phyloP scores from a whole-genome alignment of 2,888 invertebrate species.

The Leucoptera coffeella region DNA sequence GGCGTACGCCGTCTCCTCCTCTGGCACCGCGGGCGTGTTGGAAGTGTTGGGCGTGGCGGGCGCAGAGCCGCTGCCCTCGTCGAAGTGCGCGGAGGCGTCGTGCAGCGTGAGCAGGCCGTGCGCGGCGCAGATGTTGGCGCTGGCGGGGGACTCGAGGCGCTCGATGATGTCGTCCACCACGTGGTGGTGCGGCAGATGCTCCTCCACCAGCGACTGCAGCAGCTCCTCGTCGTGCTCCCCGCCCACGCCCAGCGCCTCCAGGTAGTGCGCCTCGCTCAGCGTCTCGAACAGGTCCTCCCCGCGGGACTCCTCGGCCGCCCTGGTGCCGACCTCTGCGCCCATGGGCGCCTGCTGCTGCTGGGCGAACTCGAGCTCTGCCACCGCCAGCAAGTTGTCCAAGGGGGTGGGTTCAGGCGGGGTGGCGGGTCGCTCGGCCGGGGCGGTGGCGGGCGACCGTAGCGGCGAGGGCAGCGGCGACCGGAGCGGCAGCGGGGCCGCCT shows the following conservation, averaged over 20 bases:
- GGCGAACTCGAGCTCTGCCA: slow-evolving; percentile 59
- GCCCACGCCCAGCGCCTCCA: slow-evolving; percentile 29
- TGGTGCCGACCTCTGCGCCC: slow-evolving; percentile 13
- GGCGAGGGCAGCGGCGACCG: slow-evolving; percentile 28
- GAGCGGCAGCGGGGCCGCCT: slow-evolving; percentile 12
- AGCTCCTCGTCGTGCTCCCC: slow-evolving; percentile 48
- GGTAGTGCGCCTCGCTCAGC: slow-evolving; percentile 40
- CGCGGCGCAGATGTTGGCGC: slow-evolving; percentile 34
- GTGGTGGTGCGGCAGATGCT: slow-evolving; percentile 33
- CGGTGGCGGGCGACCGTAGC: slow-evolving; percentile 12
- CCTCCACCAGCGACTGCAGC: slow-evolving; percentile 55
- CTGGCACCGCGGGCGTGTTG: slow-evolving; percentile 6
- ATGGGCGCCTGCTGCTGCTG: slow-evolving; percentile 38
- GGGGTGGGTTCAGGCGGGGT: slow-evolving; percentile 38
- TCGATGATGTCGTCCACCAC: slow-evolving; percentile 57
- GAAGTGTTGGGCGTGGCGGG: slow-evolving; percentile 6
- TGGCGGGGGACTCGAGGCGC: slow-evolving; percentile 48
- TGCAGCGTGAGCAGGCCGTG: slow-evolving; percentile 37
- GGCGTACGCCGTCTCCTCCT: not conserved
- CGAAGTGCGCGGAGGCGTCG: slow-evolving; percentile 24
- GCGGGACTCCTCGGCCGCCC: slow-evolving; percentile 12
- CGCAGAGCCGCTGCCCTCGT: slow-evolving; percentile 8
- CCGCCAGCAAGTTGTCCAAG: slow-evolving; percentile 57
- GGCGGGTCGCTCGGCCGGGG: slow-evolving; percentile 22
- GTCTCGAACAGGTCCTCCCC: slow-evolving; percentile 41